A percentile compares a stretch with the other conserved stretches of the same genome.
Conservation (phyloP, 1,140 invertebrate genomes). For the Neodiprion fabricii region DNA sequence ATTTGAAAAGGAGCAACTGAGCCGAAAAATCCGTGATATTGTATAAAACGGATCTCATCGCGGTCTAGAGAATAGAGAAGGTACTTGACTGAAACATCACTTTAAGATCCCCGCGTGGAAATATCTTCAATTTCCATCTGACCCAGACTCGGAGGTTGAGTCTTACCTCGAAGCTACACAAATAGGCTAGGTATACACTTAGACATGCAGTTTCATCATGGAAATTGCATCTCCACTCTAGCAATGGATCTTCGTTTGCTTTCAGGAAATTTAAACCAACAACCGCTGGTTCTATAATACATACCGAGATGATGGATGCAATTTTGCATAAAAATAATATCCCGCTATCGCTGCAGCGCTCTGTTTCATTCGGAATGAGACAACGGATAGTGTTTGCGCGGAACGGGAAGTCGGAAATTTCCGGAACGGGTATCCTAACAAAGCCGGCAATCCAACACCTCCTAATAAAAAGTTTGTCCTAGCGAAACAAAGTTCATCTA, state of each 20-base stretch:
- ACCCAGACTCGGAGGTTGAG: background rate
- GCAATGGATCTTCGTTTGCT: constrained; percentile 2
- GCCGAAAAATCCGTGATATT: too few relatives aligned
- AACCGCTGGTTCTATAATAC: background rate
- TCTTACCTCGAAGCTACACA: background rate
- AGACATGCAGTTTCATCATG: background rate
- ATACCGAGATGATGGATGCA: background rate
- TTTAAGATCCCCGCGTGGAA: too few relatives aligned
- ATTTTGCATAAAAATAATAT: background rate
- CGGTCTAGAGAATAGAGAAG: too few relatives aligned
- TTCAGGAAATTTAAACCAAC: background rate
- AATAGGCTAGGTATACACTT: background rate
- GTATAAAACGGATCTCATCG: too few relatives aligned
- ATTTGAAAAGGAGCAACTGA: too few relatives aligned
- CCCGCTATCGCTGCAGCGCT: background rate
- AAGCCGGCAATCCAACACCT: background rate
- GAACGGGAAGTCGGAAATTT: background rate
- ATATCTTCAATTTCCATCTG: too few relatives aligned
- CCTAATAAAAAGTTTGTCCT: background rate
- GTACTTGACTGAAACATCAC: too few relatives aligned
- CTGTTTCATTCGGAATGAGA: too few relatives aligned
- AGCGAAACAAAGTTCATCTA: background rate
- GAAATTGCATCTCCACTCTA: background rate
- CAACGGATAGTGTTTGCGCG: background rate
- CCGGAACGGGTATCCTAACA: background rate